phyloP scores from a whole-genome alignment of 2,113 vertebrate genomes.

The Marcusenius ussheri region DNA sequence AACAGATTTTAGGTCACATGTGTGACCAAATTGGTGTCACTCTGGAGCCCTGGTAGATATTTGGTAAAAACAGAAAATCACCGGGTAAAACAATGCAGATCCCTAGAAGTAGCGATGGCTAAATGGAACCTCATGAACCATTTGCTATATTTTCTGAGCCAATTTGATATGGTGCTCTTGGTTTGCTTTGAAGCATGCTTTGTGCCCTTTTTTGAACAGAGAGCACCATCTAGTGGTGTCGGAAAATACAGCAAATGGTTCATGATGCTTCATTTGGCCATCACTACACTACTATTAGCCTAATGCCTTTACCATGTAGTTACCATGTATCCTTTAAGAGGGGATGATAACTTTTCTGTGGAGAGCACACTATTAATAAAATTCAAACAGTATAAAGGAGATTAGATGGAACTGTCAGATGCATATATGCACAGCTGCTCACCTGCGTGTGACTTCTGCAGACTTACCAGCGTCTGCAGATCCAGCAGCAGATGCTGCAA shows the following conservation, averaged over 20 bases:
- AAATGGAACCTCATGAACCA: neutral
- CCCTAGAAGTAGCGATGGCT: neutral
- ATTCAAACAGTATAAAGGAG: neutral
- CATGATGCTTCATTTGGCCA: neutral
- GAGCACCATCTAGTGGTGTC: neutral
- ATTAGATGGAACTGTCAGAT: neutral
- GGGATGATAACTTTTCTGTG: neutral
- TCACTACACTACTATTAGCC: neutral
- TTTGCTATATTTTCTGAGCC: neutral
- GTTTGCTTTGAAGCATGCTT: neutral
- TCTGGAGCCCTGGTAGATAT: neutral
- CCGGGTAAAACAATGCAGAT: neutral
- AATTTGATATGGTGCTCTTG: neutral
- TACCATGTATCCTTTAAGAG: neutral
- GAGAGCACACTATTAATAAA: neutral
- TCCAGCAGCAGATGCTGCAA: conserved; percentile 99
- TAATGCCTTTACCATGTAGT: neutral
- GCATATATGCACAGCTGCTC: neutral
- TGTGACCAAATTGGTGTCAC: neutral
- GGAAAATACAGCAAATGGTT: neutral
- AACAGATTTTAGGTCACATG: neutral
- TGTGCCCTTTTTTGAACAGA: neutral
- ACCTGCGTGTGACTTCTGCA: conserved; percentile 33
- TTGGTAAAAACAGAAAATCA: neutral
- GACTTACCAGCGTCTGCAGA: conserved; percentile 99